Base-by-base conservation (phyloP, 2,113 vertebrate genomes). In the Dascyllus trimaculatus region DNA sequence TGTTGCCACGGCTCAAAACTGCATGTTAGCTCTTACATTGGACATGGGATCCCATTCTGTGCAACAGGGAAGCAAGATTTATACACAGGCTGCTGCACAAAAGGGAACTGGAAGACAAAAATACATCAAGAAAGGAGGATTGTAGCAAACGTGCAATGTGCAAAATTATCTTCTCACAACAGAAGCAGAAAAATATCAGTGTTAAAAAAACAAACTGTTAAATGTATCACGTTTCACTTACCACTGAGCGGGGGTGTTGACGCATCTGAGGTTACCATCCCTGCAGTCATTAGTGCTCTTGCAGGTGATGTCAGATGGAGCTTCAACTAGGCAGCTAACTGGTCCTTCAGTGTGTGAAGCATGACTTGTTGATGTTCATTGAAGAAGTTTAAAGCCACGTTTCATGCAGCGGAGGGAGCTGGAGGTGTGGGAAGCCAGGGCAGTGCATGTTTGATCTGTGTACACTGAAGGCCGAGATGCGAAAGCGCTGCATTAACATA, bases 231-330 rank as follows among this genome's bases (percentile, higher is more conserved):
- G 18, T 56, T 46, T 25, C 5, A 63, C 66, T 75, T 26, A 52
- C 35, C 35, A 25, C 4, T 62, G 13, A 18, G 65, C 2, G 65
- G 24, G 11, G 54, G 59, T 15, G 51, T 53, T 24, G 43, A 67
- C n/a, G 2, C 25, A n/a, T 61, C 24, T 67, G 63, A 26, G 46
- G 54, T 32, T 61, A 40, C 58, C 48, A 62, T 43, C 70, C 38
- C 29, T 65, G 7, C 63, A 58, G 68, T 62, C 64, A 75, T 78
- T 46, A 24, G 15, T 49, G 25, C 25, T 9, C 66, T 58, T n/a
- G 56, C 40, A 74, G 69, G 63, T 78, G 57, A 71, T 81, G 69
- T 80, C 69, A 74, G 48, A 56, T 35, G 60, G 68, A 56, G 68
- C 17, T 29, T 29, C 15, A 14, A 67, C 24, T 11, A 46, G 26